phyloP scores from a whole-genome alignment of 1,140 invertebrate genomes.

The Lerema accius region DNA sequence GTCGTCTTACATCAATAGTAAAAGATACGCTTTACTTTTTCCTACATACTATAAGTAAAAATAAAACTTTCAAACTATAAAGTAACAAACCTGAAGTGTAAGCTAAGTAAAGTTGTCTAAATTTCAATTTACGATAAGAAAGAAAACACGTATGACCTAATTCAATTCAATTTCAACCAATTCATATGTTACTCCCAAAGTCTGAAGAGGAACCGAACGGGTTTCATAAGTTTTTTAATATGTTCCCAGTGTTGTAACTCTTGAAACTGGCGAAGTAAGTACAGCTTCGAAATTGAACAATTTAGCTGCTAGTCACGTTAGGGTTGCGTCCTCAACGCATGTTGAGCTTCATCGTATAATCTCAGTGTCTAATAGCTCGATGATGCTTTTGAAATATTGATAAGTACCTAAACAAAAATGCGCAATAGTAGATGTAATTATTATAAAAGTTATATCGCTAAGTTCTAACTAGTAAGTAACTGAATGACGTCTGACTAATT shows the following conservation, averaged over 20 bases:
- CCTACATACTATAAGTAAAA: too few species aligned
- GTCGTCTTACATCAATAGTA: too few species aligned
- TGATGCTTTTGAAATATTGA: constrained; percentile 6
- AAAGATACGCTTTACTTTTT: too few species aligned
- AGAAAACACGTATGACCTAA: background rate
- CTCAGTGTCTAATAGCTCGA: constrained; percentile 5
- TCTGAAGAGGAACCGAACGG: background rate
- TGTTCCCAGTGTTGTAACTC: constrained; percentile 1
- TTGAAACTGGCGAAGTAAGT: background rate
- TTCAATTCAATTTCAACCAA: background rate
- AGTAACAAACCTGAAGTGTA: too few species aligned
- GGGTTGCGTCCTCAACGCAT: constrained; percentile 6
- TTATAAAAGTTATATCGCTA: too few species aligned
- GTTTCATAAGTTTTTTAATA: constrained; percentile 4
- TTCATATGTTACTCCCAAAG: background rate
- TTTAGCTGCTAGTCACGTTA: constrained; percentile 19
- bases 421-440: too few species aligned
- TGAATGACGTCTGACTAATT: too few species aligned
- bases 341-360: constrained; percentile 11
- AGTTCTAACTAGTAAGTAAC: too few species aligned
- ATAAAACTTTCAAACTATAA: too few species aligned
- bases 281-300: background rate
- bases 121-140: background rate
- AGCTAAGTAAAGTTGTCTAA: too few species aligned
- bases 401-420: background rate